Evolutionary conservation across 1,140 invertebrate species (phyloP).

Genomic region (Drosophila setifemur): DNA sequence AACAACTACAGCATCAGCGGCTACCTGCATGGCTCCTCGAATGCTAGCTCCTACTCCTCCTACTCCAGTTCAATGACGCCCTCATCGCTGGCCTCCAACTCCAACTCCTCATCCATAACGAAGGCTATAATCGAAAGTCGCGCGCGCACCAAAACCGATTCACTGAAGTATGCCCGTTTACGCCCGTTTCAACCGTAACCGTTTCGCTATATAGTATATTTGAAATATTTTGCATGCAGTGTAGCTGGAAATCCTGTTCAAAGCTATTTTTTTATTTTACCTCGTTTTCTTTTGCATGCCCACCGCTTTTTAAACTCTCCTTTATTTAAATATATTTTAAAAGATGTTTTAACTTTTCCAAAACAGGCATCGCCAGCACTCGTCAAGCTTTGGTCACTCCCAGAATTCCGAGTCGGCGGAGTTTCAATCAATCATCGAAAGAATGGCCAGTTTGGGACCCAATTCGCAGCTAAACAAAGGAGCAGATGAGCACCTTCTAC

Average conservation of each 20-base stretch:
- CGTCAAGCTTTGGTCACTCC: conserved; percentile 62
- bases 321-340: not conserved
- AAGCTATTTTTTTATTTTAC: not conserved
- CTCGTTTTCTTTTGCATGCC: conserved; percentile 29
- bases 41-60: conserved; percentile 57
- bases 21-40: conserved; percentile 64
- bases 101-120: conserved; percentile 56
- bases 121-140: conserved; percentile 65
- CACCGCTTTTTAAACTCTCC: not conserved
- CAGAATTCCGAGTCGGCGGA: conserved; percentile 71
- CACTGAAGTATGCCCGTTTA: conserved; percentile 77
- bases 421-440: conserved; percentile 83
- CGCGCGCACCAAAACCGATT: conserved; percentile 71
- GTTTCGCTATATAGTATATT: conserved; percentile 18
- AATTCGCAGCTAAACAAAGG: conserved; percentile 86
- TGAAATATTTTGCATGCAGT: conserved; percentile 2
- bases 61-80: conserved; percentile 69
- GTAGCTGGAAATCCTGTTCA: not conserved
- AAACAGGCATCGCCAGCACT: conserved; percentile 56
- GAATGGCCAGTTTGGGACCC: conserved; percentile 84
- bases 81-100: conserved; percentile 59
- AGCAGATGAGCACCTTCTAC: conserved; percentile 86
- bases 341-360: not conserved
- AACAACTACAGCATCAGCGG: conserved; percentile 60
- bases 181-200: conserved; percentile 5